Base-by-base conservation (phyloP, 1,140 invertebrate species). In the Drosophila nannoptera region DNA sequence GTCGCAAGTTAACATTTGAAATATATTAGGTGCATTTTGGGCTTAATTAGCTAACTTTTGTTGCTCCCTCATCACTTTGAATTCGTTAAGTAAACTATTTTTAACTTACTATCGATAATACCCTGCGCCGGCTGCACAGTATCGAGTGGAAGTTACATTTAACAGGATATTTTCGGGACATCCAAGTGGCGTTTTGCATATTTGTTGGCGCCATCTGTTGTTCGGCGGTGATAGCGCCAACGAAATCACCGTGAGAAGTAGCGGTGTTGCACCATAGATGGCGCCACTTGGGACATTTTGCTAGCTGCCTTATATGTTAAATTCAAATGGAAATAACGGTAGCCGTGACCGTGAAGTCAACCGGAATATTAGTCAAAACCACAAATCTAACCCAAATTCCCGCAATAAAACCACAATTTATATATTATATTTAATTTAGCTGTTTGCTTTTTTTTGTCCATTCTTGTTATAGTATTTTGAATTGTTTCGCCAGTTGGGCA, bases 401-500 rank as follows among this genome's bases (percentile, higher is more conserved):
- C 60, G 65, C 32, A 69, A 33, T 16, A 54, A 69, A 73, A 77
- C 52, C 12, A 1, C 43, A 67, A 33, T 49, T 59, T 8, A 1
- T 11, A n/a, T 40, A 43, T 32, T 64, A 49, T 59, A 69, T 65
- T 69, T 69, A 63, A 50, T 40, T 53, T 61, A 61, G 40, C 36
- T 22, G 49, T 59, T 67, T 49, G 32, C 33, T 52, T 45, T 46
- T 29, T 69, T 53, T 78, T 69, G 53, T 58, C 16, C 12, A 62
- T 54, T 68, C 62, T 59, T 68, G 49, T 43, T 80, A 73, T 82
- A 81, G 66, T 81, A 81, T 73, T 81, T 81, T 81, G 62, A 81
- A 81, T 81, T 81, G 73, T 61, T 49, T 72, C 70, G 65, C 77
- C 78, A 55, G 65, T 73, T 66, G 6, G 54, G 62, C 68, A 58